Evolutionary conservation across 2,888 invertebrate genomes (phyloP).

Genomic region (Entomobrya multifasciata): DNA sequence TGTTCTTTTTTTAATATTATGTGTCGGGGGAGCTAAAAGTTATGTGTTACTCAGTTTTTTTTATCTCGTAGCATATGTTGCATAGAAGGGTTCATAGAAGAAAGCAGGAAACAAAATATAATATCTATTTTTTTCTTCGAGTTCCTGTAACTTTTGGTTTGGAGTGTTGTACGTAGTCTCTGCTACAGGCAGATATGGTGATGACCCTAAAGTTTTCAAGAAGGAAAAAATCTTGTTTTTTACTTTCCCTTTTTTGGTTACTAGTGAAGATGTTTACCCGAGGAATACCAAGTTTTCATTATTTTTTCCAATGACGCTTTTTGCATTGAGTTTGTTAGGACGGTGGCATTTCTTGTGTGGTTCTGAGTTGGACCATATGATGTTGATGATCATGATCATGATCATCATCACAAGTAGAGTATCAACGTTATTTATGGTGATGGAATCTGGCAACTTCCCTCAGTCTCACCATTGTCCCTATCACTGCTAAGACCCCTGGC

Average conservation of each 20-base stretch:
- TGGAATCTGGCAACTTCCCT: constrained; percentile 60
- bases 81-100: not conserved
- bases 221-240: constrained; percentile 10
- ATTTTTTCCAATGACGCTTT: not conserved
- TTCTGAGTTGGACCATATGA: not conserved
- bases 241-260: constrained; percentile 1
- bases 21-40: not conserved
- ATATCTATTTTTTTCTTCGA: not conserved
- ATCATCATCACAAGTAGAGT: constrained; percentile 18
- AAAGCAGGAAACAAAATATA: not conserved
- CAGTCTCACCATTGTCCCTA: not conserved
- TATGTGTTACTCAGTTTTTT: not conserved
- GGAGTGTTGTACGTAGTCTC: not conserved
- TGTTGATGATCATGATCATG: no score
- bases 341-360: not conserved
- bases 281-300: constrained; percentile 16
- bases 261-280: no score
- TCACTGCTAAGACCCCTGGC: constrained; percentile 26
- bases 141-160: not conserved
- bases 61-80: no score
- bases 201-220: constrained; percentile 29
- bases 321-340: constrained; percentile 3
- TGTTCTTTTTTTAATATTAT: not conserved
- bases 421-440: constrained; percentile 53
- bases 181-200: constrained; percentile 16